phyloP scores from a whole-genome alignment of 2,888 invertebrate species.

The Pristionchus mayeri region DNA sequence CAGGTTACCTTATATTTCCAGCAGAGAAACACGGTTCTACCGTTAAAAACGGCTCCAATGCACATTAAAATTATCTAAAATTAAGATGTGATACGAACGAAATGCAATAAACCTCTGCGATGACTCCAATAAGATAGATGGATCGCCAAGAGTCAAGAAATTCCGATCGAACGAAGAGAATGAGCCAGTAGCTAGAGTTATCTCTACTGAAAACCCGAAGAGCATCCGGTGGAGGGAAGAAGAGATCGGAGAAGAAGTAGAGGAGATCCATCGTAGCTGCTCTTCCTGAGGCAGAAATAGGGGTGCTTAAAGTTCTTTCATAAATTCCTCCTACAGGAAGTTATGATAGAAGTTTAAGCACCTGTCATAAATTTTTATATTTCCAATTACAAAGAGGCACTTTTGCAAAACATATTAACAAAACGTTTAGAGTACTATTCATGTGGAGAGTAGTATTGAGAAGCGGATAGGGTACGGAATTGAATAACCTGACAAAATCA shows the following conservation, averaged over 20 bases:
- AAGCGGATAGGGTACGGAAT: not conserved
- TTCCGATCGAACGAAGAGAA: not conserved
- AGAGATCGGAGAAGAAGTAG: not conserved
- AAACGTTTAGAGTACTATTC: too few species aligned
- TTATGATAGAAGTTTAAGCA: too few species aligned
- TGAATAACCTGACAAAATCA: too few species aligned
- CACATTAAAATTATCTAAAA: not conserved
- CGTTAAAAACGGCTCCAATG: not conserved
- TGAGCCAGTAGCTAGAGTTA: not conserved
- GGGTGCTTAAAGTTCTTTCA: too few species aligned
- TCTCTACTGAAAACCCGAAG: not conserved
- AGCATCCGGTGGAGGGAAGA: not conserved
- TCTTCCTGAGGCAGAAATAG: too few species aligned
- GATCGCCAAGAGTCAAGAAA: not conserved
- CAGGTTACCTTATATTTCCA: slow-evolving; percentile 7
- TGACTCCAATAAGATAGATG: not conserved
- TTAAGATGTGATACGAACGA: too few species aligned
- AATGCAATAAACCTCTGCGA: not conserved
- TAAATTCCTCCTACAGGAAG: too few species aligned
- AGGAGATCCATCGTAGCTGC: too few species aligned
- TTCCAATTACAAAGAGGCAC: too few species aligned
- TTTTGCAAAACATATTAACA: too few species aligned
- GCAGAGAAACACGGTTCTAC: not conserved
- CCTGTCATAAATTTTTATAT: too few species aligned
- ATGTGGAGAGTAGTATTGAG: too few species aligned